Evolutionary conservation across 2,888 invertebrate species (phyloP).

Genomic region (Drosophila nigritarsus): DNA sequence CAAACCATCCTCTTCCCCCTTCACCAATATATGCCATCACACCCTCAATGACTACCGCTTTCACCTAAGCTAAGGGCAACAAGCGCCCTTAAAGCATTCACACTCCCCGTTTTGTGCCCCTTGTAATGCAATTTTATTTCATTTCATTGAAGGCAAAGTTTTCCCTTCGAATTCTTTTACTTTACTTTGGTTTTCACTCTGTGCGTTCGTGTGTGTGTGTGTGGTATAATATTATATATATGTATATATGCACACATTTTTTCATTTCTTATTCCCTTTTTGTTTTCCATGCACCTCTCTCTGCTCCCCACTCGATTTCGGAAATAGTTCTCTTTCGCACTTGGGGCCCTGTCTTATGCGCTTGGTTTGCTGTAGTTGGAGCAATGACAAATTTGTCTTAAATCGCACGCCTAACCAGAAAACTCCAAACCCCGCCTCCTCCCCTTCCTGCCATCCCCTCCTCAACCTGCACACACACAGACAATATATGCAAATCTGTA

Average conservation of each 20-base stretch:
- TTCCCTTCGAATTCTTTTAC: slow-evolving; percentile 75
- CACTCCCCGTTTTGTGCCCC: slow-evolving; percentile 58
- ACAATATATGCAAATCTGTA: slow-evolving; percentile 79
- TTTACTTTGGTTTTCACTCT: slow-evolving; percentile 60
- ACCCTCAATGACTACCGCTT: neutral
- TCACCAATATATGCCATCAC: neutral
- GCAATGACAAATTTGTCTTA: slow-evolving; percentile 69
- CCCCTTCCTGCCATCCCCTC: neutral
- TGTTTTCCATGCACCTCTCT: neutral
- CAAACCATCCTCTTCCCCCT: neutral
- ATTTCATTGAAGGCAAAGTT: slow-evolving; percentile 79
- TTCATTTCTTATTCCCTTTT: neutral
- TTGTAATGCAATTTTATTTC: slow-evolving; percentile 81
- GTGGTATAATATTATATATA: slow-evolving; percentile 6
- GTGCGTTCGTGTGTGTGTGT: slow-evolving; percentile 1
- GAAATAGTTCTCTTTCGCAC: slow-evolving; percentile 20
- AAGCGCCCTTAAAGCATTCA: slow-evolving; percentile 54
- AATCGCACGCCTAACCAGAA: slow-evolving; percentile 48
- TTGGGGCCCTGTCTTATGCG: slow-evolving; percentile 40
- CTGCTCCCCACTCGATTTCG: neutral
- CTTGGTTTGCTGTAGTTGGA: slow-evolving; percentile 36
- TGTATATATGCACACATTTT: neutral
- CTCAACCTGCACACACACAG: slow-evolving; percentile 22
- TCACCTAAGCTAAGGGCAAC: slow-evolving; percentile 29
- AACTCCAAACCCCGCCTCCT: neutral